These are phyloP conservation scores for Siniperca knerii DNA, from an alignment of 2,113 vertebrate genomes.

Conservation along the genomic window DNA sequence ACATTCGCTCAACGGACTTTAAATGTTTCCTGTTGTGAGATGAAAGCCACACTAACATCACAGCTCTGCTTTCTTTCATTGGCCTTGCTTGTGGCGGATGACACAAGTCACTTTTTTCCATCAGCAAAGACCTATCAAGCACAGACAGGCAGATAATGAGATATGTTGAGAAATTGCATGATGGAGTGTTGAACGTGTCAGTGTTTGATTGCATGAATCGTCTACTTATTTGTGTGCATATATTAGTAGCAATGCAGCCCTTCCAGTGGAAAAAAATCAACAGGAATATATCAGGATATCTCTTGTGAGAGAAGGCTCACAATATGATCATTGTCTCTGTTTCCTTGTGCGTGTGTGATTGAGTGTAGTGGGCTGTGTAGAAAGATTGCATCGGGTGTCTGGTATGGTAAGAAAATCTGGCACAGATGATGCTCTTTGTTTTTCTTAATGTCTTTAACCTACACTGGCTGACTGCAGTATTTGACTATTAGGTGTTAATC, in stretches of 20 bases:
- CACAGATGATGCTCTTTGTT: constrained; percentile 2
- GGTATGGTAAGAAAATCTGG: constrained; percentile 3
- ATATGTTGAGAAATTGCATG: constrained; percentile 1
- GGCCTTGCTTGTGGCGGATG: constrained; percentile 27
- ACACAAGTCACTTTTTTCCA: constrained; percentile 31
- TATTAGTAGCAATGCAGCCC: constrained; percentile 1
- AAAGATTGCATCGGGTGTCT: constrained; percentile 1
- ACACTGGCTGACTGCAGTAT: not conserved
- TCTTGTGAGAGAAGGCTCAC: constrained; percentile 39
- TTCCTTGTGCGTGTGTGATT: constrained; percentile 28
- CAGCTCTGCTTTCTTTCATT: constrained; percentile 21
- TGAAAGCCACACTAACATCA: constrained; percentile 44
- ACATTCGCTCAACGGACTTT: constrained; percentile 72
- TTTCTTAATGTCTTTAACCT: not conserved
- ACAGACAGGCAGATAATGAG: constrained; percentile 16
- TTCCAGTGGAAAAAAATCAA: constrained; percentile 44
- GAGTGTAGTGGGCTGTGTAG: not conserved
- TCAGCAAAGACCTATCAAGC: not conserved
- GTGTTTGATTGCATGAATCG: constrained; percentile 4
- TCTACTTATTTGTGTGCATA: constrained; percentile 38
- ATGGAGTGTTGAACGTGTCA: constrained; percentile 25
- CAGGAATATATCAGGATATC: constrained; percentile 34
- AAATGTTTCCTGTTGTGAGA: constrained; percentile 67
- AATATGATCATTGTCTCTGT: constrained; percentile 56
- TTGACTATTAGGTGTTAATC: not conserved